These are phyloP conservation scores for Cosmopolites sordidus DNA, from an alignment of 2,888 invertebrate genomes.

Conservation along the genomic window DNA sequence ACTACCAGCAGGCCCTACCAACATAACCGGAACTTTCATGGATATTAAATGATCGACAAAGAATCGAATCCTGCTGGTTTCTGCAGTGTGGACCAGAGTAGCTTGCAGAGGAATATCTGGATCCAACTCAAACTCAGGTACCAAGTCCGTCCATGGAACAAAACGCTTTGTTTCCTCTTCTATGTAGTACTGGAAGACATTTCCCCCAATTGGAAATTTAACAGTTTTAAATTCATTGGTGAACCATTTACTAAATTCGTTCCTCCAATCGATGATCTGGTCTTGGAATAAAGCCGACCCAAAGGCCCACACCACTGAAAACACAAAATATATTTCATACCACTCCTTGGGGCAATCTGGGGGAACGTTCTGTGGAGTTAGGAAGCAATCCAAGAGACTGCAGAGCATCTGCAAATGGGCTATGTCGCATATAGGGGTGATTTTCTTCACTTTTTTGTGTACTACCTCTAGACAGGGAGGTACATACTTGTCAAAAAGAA, in stretches of 20 bases:
- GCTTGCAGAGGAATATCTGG: conserved; percentile 78
- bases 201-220: conserved; percentile 77
- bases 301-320: conserved; percentile 88
- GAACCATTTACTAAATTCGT: conserved; percentile 96
- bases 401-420: conserved; percentile 87
- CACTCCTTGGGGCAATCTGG: conserved; percentile 89
- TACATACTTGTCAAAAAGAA: conserved; percentile 91
- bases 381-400: conserved; percentile 77
- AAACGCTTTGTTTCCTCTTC: conserved; percentile 83
- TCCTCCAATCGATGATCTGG: conserved; percentile 84
- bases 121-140: conserved; percentile 76
- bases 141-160: conserved; percentile 79
- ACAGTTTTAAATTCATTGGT: conserved; percentile 85
- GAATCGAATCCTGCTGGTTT: conserved; percentile 77
- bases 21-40: conserved; percentile 79
- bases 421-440: conserved; percentile 87
- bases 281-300: conserved; percentile 90
- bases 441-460: conserved; percentile 75
- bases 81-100: conserved; percentile 77
- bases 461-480: conserved; percentile 74
- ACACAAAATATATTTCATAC: conserved; percentile 91
- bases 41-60: conserved; percentile 82
- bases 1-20: conserved; percentile 84
- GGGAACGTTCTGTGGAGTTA: conserved; percentile 76
- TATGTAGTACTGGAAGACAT: conserved; percentile 85